Conservation (phyloP, 2,888 invertebrate species). For the Anthrax anthrax region DNA sequence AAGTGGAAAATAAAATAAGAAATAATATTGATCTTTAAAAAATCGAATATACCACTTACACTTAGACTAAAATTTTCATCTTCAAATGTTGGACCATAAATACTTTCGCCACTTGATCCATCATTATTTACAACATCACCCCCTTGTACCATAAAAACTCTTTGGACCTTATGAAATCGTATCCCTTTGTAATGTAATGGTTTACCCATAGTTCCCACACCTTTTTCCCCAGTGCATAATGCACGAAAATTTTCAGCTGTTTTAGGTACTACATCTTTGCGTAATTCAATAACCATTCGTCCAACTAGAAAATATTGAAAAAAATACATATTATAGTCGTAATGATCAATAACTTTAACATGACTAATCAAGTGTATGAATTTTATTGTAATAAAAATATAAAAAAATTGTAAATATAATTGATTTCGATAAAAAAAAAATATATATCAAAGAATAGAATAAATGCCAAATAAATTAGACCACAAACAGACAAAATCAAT, state of each 20-base stretch:
- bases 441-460: too few species aligned
- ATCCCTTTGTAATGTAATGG: slow-evolving; percentile 73
- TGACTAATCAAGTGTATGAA: neutral
- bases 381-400: neutral
- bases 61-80: slow-evolving; percentile 72
- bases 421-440: too few species aligned
- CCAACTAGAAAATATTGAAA: slow-evolving; percentile 44
- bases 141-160: slow-evolving; percentile 81
- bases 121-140: slow-evolving; percentile 64
- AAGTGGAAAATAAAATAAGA: neutral
- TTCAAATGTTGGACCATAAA: slow-evolving; percentile 78
- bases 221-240: slow-evolving; percentile 83
- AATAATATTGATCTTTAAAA: neutral
- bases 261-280: slow-evolving; percentile 67
- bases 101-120: slow-evolving; percentile 86
- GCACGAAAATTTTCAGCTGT: slow-evolving; percentile 86
- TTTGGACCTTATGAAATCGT: slow-evolving; percentile 68
- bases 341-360: neutral
- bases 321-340: neutral
- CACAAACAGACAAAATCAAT: too few species aligned
- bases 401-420: neutral
- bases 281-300: slow-evolving; percentile 72
- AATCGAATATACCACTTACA: slow-evolving; percentile 29
- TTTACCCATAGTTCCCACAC: slow-evolving; percentile 50
- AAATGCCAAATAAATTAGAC: too few species aligned